These are phyloP conservation scores for Chloropsis hardwickii DNA, from an alignment of 2,113 vertebrate genomes.

Conservation along the genomic window DNA sequence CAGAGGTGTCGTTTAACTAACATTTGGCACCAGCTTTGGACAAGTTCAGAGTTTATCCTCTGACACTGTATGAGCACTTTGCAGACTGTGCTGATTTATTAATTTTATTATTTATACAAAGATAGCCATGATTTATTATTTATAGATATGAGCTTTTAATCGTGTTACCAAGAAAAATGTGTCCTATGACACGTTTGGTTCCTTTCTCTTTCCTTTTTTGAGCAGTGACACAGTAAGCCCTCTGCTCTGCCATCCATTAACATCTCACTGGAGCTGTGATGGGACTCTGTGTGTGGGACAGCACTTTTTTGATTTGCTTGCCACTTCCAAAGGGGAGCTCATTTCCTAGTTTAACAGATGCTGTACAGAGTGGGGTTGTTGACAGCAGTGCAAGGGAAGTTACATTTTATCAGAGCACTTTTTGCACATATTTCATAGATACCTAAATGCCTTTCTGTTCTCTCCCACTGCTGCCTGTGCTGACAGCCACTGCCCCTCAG, in stretches of 20 bases:
- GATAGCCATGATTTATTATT: neutral
- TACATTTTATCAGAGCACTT: neutral
- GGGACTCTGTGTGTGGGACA: neutral
- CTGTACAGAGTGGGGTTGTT: neutral
- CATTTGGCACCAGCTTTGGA: neutral
- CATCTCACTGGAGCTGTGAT: neutral
- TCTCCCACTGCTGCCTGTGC: neutral
- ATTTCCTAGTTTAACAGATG: neutral
- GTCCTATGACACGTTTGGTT: neutral
- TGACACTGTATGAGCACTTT: neutral
- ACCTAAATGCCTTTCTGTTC: neutral
- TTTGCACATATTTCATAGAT: neutral
- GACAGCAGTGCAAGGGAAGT: rapidly evolving
- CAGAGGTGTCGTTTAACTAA: neutral
- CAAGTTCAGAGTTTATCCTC: neutral
- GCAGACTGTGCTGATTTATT: neutral
- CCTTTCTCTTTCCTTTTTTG: neutral
- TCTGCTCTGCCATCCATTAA: neutral
- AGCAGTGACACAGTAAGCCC: neutral
- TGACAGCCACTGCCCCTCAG: neutral
- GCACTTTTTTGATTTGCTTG: neutral
- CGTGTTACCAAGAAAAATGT: neutral
- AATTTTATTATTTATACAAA: neutral
- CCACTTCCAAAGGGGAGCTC: neutral
- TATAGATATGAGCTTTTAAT: neutral